Base-by-base conservation (phyloP, 2,113 vertebrate species). In the Urocynchramus pylzowi region DNA sequence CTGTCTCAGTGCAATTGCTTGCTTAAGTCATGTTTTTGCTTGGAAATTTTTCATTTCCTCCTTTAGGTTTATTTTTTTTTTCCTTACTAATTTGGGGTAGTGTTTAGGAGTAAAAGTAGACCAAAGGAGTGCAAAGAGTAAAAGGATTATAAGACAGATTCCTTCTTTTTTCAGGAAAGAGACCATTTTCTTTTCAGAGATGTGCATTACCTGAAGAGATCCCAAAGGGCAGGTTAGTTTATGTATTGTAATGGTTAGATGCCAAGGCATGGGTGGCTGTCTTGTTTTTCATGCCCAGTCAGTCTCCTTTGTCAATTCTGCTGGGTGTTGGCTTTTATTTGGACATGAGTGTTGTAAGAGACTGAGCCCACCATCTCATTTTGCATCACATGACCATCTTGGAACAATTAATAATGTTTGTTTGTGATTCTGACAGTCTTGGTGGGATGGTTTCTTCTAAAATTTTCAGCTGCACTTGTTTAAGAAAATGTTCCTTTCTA, bases 391-490 rank as follows among this genome's bases (percentile, higher is more conserved):
- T 33, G 21, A 33, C 35, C 10, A 13, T 7, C 47, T 12, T 42
- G n/a, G 37, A 35, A 19, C 14, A 65, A n/a, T 39, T 82, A 11
- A 44, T 81, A 31, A 56, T 6, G 14, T 69, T 92, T 60, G 1
- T 0, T 59, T 50, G 33, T 35, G 49, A 47, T 69, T 87, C 10
- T 54, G 0, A 0, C 13, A 65, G 18, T 27, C 37, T 30, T 79
- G 33, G 11, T 39, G 27, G 17, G 2, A 6, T 57, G 16, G 13
- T 63, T 65, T 59, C 35, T 49, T 9, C 47, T 64, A 65, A 42
- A 45, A 53, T 41, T 69, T 81, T 33, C 60, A 65, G 21, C 60
- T 65, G 30, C 27, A 4, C 13, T 83, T 67, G 4, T 59, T 63
- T 45, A 41, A 81, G 41, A 44, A 78, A 87, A 77, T 19, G 4